Conservation (phyloP, 2,797 vertebrate genomes). For the Avahi laniger region DNA sequence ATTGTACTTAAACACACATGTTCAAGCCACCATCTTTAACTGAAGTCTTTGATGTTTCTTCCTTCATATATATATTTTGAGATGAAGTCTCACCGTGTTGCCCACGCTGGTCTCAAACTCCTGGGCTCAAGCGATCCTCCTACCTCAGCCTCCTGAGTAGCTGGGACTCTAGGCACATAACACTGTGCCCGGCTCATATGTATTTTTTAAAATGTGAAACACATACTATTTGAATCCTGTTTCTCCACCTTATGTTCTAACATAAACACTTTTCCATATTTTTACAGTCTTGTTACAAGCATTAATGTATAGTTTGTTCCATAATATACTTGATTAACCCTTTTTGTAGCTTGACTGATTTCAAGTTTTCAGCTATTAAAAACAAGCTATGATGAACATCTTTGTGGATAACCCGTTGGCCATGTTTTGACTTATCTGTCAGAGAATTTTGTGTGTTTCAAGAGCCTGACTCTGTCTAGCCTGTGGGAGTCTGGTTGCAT, state of each 20-base stretch:
- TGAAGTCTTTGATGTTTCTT: not conserved
- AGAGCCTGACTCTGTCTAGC: not conserved
- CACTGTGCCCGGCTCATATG: not conserved
- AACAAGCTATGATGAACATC: not conserved
- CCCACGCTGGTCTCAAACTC: too few relatives aligned
- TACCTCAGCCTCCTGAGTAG: too few relatives aligned
- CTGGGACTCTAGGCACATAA: not conserved
- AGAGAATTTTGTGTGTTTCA: not conserved
- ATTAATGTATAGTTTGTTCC: not conserved
- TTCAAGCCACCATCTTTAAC: not conserved
- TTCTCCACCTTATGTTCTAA: not conserved
- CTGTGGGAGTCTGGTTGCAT: not conserved
- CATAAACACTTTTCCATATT: not conserved
- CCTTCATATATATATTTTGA: not conserved
- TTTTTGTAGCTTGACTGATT: not conserved
- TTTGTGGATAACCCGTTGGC: not conserved
- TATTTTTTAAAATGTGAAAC: not conserved
- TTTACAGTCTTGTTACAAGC: not conserved
- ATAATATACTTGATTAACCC: not conserved
- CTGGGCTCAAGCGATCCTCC: too few relatives aligned
- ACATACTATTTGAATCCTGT: too few relatives aligned
- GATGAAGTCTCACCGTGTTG: not conserved
- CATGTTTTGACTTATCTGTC: accelerated
- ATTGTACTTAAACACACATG: not conserved
- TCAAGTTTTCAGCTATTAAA: not conserved